A percentile compares a stretch with the other conserved stretches of the same genome.
Evolutionary conservation across 92 coral and sea anemone genomes (phyloP).

Genomic region (Phenganax stokvisi): DNA sequence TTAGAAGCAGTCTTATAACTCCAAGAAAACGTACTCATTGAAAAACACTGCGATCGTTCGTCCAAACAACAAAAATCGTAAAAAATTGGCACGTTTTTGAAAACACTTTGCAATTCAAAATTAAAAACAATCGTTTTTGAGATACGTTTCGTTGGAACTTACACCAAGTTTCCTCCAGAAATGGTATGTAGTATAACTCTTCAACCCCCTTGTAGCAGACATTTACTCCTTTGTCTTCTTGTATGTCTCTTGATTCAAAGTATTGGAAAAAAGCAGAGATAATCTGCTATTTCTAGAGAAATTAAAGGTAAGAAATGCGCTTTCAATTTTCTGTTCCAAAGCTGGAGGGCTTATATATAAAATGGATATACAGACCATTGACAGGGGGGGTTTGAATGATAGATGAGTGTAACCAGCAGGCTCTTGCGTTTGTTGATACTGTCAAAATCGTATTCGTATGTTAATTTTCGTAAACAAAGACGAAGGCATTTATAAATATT

Average conservation of each 20-base stretch:
- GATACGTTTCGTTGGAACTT: background rate
- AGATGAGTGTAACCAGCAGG: background rate
- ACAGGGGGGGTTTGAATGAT: too few species aligned
- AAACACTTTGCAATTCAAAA: background rate
- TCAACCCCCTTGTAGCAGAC: too few species aligned
- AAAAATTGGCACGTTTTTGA: background rate
- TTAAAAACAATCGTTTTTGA: background rate
- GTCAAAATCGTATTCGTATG: too few species aligned
- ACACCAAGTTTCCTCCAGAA: background rate
- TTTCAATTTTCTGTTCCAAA: too few species aligned
- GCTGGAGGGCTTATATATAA: too few species aligned
- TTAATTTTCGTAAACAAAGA: background rate
- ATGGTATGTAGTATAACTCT: background rate
- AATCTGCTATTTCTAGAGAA: too few species aligned
- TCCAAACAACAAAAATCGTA: background rate
- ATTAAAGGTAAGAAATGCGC: too few species aligned
- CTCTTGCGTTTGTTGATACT: background rate
- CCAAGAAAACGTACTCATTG: slow-evolving; percentile 41
- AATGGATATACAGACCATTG: too few species aligned
- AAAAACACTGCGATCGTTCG: background rate
- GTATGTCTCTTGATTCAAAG: too few species aligned
- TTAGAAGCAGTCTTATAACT: slow-evolving; percentile 32
- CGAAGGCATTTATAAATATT: background rate
- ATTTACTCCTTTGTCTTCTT: too few species aligned
- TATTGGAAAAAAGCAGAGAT: too few species aligned